Conservation (phyloP, 2,797 vertebrate genomes). For the Characodon lateralis region DNA sequence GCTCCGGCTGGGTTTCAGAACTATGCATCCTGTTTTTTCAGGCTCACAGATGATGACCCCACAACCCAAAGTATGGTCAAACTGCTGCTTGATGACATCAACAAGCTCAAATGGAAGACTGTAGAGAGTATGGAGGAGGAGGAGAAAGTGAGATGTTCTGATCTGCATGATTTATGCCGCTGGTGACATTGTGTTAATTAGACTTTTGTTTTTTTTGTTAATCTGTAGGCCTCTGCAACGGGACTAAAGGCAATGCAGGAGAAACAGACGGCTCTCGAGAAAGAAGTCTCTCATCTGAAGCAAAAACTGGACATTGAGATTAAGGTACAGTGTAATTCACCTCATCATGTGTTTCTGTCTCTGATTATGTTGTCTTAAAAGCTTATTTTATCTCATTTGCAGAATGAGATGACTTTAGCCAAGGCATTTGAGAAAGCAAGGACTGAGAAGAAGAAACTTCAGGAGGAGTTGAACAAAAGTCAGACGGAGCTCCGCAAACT, state of each 20-base stretch:
- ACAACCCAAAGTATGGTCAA: slow-evolving; percentile 90
- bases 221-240: slow-evolving; percentile 67
- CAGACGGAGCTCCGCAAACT: slow-evolving; percentile 81
- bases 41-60: slow-evolving; percentile 89
- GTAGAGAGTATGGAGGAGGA: slow-evolving; percentile 83
- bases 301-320: slow-evolving; percentile 86
- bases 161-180: slow-evolving; percentile 15
- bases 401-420: slow-evolving; percentile 77
- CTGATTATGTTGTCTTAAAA: slow-evolving; percentile 15
- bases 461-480: slow-evolving; percentile 77
- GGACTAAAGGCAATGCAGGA: slow-evolving; percentile 82
- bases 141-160: slow-evolving; percentile 59
- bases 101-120: slow-evolving; percentile 90
- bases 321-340: slow-evolving; percentile 76
- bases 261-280: slow-evolving; percentile 84
- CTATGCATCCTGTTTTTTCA: slow-evolving; percentile 54
- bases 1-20: not conserved
- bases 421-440: slow-evolving; percentile 80
- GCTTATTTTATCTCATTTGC: slow-evolving; percentile 20
- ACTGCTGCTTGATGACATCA: slow-evolving; percentile 91
- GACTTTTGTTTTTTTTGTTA: slow-evolving; percentile 23
- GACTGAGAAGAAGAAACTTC: slow-evolving; percentile 81
- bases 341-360: slow-evolving; percentile 17
- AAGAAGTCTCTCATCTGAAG: slow-evolving; percentile 83
- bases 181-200: not conserved